Conservation (phyloP, 2,888 invertebrate species). For the Galeopsomyia nigrocyanea region DNA sequence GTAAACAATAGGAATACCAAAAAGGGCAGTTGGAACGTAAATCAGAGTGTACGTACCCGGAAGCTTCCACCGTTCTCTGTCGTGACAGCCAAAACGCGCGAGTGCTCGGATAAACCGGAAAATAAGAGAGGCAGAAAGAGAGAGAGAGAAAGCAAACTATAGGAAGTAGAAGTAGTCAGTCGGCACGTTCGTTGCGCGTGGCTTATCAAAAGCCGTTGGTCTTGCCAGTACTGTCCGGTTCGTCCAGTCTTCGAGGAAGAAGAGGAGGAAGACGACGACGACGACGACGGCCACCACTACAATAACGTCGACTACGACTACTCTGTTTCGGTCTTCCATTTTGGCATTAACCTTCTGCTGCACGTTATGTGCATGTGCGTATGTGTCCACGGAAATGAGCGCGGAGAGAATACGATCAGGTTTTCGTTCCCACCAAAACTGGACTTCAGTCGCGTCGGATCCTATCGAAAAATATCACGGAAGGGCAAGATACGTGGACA, state of each 20-base stretch:
- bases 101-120: background rate
- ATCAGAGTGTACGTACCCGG: no score
- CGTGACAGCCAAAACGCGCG: constrained; percentile 1
- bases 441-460: constrained; percentile 29
- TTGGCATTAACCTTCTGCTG: constrained; percentile 6
- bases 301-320: background rate
- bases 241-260: constrained; percentile 59
- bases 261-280: no score
- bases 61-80: no score
- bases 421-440: constrained; percentile 67
- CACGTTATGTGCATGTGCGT: background rate
- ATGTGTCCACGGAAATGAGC: constrained; percentile 28
- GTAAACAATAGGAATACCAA: no score
- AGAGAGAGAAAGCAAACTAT: constrained; percentile 21
- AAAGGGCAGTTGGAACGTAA: no score
- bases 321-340: constrained; percentile 27
- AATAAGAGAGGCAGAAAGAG: background rate
- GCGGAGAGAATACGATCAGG: constrained; percentile 62
- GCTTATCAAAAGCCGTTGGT: constrained; percentile 49
- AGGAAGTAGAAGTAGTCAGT: constrained; percentile 6
- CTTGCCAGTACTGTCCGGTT: constrained; percentile 59
- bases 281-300: no score
- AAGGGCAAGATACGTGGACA: constrained; percentile 54
- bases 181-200: constrained; percentile 3
- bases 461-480: constrained; percentile 6